Base-by-base conservation (phyloP, 2,113 vertebrate genomes). In the Baryphthengus martii region DNA sequence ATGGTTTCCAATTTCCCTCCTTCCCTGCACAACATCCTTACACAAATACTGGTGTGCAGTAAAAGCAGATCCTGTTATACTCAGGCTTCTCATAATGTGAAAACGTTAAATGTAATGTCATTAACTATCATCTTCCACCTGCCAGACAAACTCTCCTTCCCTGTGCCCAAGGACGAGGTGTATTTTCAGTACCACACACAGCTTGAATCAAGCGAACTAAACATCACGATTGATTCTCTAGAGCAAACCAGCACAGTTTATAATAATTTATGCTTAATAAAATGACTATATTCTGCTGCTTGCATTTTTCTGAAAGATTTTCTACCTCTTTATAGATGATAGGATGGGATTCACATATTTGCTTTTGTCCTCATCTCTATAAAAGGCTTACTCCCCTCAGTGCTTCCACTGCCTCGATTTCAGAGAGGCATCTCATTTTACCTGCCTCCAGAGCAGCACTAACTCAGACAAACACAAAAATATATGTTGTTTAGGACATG, bases 181-280 rank as follows among this genome's bases (percentile, higher is more conserved):
- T 9, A 40, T 42, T 73, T 88, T 70, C 75, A 49, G 66, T 17
- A 83, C 31, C 21, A 79, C 0, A 0, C 0, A 0, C 0, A 1
- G 20, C 16, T 13, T 45, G 14, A 49, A 4, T 63, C 50, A 63
- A 17, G 45, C 15, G 80, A 45, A 58, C 1, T 7, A 77, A 80
- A 45, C 4, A 31, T 5, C 1, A 0, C 8, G 52, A 73, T 73
- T 50, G 13, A 55, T 85, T 92, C 70, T 29, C 21, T 76, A 73
- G 14, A 56, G 58, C 17, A 83, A 92, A 90, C 19, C 16, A 61
- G 20, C 19, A 55, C 3, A 53, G 26, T 39, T 76, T 42, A 17
- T 26, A 33, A 39, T 4, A n/a, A 33, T 13, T 59, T 21, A 85
- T 49, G 26, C 24, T 44, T 44, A 52, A 68, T 15, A 50, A n/a